Percentiles rank a stretch among this genome's conserved stretches.
Conservation (phyloP, 1,140 invertebrate species). For the Vanessa tameamea region DNA sequence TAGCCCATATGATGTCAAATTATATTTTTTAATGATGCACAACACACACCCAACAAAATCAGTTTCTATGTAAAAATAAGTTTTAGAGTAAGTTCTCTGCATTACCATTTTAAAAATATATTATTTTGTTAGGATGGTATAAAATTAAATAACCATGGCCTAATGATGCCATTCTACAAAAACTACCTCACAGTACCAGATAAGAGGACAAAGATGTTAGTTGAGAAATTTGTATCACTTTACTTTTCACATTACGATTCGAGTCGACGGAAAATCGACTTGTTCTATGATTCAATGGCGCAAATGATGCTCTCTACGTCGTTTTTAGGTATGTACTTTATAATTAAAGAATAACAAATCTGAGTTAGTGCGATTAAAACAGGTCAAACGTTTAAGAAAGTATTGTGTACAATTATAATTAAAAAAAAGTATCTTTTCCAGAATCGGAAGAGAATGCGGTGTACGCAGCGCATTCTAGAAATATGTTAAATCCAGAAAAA, state of each 20-base stretch:
- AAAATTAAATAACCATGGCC: constrained; percentile 54
- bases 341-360: neutral
- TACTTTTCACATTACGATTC: constrained; percentile 62
- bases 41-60: too few relatives aligned
- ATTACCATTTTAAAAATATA: neutral
- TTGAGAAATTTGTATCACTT: constrained; percentile 61
- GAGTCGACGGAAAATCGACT: constrained; percentile 36
- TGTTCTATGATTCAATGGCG: constrained; percentile 53
- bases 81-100: too few relatives aligned
- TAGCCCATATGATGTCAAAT: neutral
- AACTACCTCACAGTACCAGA: constrained; percentile 47
- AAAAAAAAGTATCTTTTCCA: neutral
- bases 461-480: constrained; percentile 33
- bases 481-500: constrained; percentile 38
- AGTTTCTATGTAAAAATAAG: too few relatives aligned
- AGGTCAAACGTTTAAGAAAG: too few relatives aligned
- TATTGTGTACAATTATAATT: too few relatives aligned
- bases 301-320: constrained; percentile 44
- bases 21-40: too few relatives aligned
- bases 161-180: constrained; percentile 56
- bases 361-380: too few relatives aligned
- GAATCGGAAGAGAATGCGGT: constrained; percentile 20
- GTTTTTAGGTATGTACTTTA: constrained; percentile 46
- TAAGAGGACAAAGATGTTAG: constrained; percentile 50
- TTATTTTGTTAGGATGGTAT: constrained; percentile 63